phyloP scores from a whole-genome alignment of 2,113 vertebrate genomes.

The Sapayoa aenigma region DNA sequence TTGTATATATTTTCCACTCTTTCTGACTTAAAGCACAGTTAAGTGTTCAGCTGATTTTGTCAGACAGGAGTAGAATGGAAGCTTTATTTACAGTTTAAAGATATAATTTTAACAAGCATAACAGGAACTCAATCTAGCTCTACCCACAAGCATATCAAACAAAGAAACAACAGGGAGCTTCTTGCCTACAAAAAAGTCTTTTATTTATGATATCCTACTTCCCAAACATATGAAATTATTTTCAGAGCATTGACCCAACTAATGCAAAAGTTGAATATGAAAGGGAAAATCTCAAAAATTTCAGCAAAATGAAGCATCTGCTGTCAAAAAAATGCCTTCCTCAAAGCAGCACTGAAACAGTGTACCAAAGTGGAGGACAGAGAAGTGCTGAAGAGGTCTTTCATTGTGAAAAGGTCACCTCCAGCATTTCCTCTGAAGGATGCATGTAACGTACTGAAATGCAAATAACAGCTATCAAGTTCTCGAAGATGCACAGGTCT shows the following conservation, averaged over 20 bases:
- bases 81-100: background rate
- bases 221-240: background rate
- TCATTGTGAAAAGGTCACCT: background rate
- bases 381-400: background rate
- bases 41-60: background rate
- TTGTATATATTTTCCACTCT: background rate
- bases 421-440: background rate
- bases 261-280: background rate
- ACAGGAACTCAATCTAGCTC: background rate
- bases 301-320: background rate
- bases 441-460: background rate
- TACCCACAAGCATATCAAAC: background rate
- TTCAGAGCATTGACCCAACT: background rate
- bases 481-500: background rate
- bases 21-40: background rate
- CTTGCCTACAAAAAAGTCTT: background rate
- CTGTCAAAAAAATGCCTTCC: background rate
- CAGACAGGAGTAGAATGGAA: background rate
- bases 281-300: background rate
- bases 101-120: background rate
- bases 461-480: background rate
- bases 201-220: background rate
- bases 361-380: background rate
- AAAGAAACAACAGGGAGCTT: background rate
- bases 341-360: background rate